Evolutionary conservation across 1,140 invertebrate genomes (phyloP), one percentile per base, ranked within the genome.

Genomic region (Holotrichia oblita): DNA sequence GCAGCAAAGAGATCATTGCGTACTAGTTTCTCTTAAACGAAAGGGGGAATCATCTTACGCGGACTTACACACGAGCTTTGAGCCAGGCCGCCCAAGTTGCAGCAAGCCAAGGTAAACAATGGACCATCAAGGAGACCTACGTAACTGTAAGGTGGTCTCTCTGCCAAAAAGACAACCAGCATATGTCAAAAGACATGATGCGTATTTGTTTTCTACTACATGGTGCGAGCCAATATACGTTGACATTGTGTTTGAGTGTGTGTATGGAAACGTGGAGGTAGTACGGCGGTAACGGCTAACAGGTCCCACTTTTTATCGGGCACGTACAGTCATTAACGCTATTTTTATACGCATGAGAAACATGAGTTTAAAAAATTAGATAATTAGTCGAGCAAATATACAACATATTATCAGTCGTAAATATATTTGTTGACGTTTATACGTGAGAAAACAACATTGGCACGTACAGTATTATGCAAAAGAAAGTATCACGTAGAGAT

Each of bases 161-260:
- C 64, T 74, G 73, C 73, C 73, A 74, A 74, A 74, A 74, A 74
- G 73, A 74, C 73, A 42, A 74, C 73, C 73, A 42, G 73, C 73
- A 74, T 34, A 74, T 22, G 73, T 74, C 73, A 74, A 74, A 20
- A 74, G 41, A 44, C 73, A 41, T 34, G 40, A 74, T 34, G 73
- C 34, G 73, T 74, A 74, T 74, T 74, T 74, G 73, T 74, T 44
- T 74, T 44, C 34, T 41, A 20, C 48, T 14, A 74, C 61, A 27
- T 17, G 48, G 17, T 69, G 61, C 61, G 22, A 69, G 61, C 48
- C 48, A 55, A 55, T 34, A 34, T 6, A 55, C 48, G 48, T 55
- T 55, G 48, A 55, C 48, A 55, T 55, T 17, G 17, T n/a, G 7
- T 55, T 55, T 17, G 48, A n/a, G 48, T 72, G 22, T 34, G 48